Conservation (phyloP, 2,113 vertebrate genomes). For the Callionymus lyra region DNA sequence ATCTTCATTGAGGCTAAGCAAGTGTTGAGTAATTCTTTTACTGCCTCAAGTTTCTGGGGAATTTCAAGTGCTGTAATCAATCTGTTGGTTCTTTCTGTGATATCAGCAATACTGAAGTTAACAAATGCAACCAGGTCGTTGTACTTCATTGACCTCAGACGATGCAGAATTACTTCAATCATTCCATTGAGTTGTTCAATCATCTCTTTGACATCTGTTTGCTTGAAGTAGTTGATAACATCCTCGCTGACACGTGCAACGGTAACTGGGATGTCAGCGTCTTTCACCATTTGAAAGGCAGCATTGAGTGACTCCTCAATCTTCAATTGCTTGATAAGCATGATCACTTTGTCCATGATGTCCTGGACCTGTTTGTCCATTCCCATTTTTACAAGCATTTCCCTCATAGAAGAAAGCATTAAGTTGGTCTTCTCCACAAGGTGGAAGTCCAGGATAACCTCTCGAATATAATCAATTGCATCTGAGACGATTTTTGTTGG, state of each 20-base stretch:
- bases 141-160: slow-evolving; percentile 76
- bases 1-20: slow-evolving; percentile 35
- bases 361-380: slow-evolving; percentile 65
- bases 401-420: slow-evolving; percentile 54
- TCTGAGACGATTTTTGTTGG: slow-evolving; percentile 51
- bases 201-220: slow-evolving; percentile 63
- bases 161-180: slow-evolving; percentile 58
- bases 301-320: slow-evolving; percentile 67
- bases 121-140: slow-evolving; percentile 68
- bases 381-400: slow-evolving; percentile 67
- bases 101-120: slow-evolving; percentile 63
- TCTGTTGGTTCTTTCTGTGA: slow-evolving; percentile 60
- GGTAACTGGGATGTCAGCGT: slow-evolving; percentile 57
- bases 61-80: slow-evolving; percentile 71
- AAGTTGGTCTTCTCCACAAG: slow-evolving; percentile 64
- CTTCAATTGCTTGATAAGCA: slow-evolving; percentile 68
- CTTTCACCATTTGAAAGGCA: slow-evolving; percentile 54
- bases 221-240: slow-evolving; percentile 63
- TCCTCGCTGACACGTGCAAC: slow-evolving; percentile 47
- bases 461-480: slow-evolving; percentile 41
- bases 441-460: slow-evolving; percentile 63
- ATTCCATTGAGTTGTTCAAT: slow-evolving; percentile 68
- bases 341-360: slow-evolving; percentile 68
- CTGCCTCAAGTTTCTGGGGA: slow-evolving; percentile 70
- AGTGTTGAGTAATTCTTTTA: slow-evolving; percentile 60